phyloP scores from a whole-genome alignment of 2,113 vertebrate species.

The Pogonocichla stellata region DNA sequence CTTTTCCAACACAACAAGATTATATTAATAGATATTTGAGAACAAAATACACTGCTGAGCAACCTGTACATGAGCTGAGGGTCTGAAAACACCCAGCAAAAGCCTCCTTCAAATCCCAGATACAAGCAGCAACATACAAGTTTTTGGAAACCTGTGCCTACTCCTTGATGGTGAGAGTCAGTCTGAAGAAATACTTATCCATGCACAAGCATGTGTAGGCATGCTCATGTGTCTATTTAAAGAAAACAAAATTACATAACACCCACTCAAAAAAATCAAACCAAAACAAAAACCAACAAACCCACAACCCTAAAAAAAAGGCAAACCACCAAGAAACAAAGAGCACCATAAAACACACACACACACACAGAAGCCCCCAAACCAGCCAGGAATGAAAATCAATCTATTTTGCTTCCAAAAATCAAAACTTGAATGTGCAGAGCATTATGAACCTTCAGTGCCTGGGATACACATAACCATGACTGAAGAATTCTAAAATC shows the following conservation, averaged over 20 bases:
- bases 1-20: background rate
- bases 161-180: background rate
- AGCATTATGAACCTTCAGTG: background rate
- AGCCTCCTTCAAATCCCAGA: background rate
- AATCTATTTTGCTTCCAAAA: background rate
- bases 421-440: background rate
- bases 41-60: background rate
- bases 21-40: background rate
- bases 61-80: background rate
- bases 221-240: background rate
- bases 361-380: too few relatives aligned
- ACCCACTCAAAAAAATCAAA: background rate
- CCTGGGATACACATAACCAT: background rate
- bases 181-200: background rate
- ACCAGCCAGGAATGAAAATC: background rate
- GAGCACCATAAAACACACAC: background rate
- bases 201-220: background rate
- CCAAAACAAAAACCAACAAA: background rate
- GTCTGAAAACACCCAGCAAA: background rate
- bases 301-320: background rate
- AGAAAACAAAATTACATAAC: background rate
- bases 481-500: background rate
- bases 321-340: background rate
- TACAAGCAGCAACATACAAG: background rate
- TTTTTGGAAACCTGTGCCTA: background rate